Conservation (phyloP, 1,140 invertebrate species). For the Atta texana region DNA sequence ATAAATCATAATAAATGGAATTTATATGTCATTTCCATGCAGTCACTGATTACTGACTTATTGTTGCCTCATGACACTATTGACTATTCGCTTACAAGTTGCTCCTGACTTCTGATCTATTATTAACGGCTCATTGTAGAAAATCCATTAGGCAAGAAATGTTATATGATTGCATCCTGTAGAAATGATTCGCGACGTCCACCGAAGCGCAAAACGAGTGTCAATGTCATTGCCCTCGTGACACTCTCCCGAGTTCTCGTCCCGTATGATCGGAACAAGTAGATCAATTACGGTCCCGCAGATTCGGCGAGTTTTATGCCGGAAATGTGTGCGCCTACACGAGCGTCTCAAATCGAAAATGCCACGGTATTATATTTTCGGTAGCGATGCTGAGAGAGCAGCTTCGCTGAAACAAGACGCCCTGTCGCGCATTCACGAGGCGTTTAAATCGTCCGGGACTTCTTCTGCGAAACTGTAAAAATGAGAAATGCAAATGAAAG, state of each 20-base stretch:
- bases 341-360: background rate
- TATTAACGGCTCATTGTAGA: too few species aligned
- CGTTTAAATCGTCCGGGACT: background rate
- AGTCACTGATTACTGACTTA: too few species aligned
- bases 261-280: background rate
- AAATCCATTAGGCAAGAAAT: slow-evolving; percentile 24
- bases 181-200: background rate
- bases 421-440: background rate
- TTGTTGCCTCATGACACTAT: too few species aligned
- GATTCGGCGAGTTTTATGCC: slow-evolving; percentile 1
- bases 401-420: background rate
- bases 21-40: too few species aligned
- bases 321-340: background rate
- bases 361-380: background rate
- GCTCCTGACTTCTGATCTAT: too few species aligned
- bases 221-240: slow-evolving; percentile 73
- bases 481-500: background rate
- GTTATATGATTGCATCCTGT: slow-evolving; percentile 40
- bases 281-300: slow-evolving; percentile 5
- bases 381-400: background rate
- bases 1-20: too few species aligned
- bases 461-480: background rate
- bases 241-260: background rate
- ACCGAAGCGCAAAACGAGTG: slow-evolving; percentile 29
- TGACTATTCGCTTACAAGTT: too few species aligned